Conservation (phyloP, 2,113 vertebrate species). For the Brachypteracias leptosomus region DNA sequence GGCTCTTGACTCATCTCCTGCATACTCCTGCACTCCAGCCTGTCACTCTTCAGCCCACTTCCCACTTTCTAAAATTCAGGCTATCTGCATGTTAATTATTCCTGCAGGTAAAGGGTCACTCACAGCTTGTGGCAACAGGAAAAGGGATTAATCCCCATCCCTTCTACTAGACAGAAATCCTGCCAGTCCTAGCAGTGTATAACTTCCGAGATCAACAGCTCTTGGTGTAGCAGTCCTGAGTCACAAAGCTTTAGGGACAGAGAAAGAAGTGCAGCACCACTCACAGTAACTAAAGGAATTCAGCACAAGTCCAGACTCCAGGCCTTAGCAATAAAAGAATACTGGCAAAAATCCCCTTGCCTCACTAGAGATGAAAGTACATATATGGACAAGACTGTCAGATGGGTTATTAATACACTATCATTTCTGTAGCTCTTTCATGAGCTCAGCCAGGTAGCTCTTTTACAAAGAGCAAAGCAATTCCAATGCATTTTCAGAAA, state of each 20-base stretch:
- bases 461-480: background rate
- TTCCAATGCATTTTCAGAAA: background rate
- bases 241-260: background rate
- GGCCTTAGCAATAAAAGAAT: background rate
- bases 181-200: background rate
- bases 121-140: background rate
- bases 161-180: background rate
- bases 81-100: background rate
- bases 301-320: background rate
- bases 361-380: background rate
- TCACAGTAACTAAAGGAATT: background rate
- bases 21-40: background rate
- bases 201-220: background rate
- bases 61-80: background rate
- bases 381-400: background rate
- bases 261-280: background rate
- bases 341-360: background rate
- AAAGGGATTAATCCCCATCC: background rate
- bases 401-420: background rate
- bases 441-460: background rate
- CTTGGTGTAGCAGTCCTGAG: background rate
- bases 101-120: background rate
- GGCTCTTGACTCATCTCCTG: background rate
- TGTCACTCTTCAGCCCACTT: fast-evolving
- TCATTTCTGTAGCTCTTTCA: background rate